A percentile compares a stretch with the other conserved stretches of the same genome.
Evolutionary conservation across 2,797 vertebrate species (phyloP).

Genomic region (Uromys caudimaculatus): DNA sequence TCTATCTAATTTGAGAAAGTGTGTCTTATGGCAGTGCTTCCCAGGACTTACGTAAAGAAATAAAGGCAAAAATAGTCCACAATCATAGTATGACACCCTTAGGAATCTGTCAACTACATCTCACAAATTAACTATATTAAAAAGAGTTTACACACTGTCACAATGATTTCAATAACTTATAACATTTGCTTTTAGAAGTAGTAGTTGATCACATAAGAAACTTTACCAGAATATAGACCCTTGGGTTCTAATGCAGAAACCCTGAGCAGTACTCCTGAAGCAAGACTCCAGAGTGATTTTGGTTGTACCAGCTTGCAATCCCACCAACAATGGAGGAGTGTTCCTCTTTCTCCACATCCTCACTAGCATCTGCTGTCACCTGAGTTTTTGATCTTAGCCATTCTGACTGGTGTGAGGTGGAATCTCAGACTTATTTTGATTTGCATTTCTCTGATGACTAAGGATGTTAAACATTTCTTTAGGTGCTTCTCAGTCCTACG

Average conservation of each 20-base stretch:
- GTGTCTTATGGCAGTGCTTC: not conserved
- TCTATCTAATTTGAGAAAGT: not conserved
- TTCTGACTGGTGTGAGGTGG: no score
- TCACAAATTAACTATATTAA: not conserved
- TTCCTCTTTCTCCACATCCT: no score
- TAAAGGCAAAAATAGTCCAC: not conserved
- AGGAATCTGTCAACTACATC: not conserved
- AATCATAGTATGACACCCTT: not conserved
- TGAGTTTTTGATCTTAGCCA: no score
- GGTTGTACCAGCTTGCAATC: no score
- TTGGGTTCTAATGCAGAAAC: not conserved
- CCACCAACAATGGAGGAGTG: no score
- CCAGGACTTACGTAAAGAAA: not conserved
- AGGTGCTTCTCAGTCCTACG: no score
- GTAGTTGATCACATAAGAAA: not conserved
- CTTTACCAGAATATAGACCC: not conserved
- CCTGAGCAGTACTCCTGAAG: not conserved
- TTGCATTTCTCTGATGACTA: no score
- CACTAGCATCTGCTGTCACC: no score
- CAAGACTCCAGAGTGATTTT: not conserved
- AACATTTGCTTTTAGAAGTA: not conserved
- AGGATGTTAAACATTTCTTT: no score
- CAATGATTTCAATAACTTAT: not conserved
- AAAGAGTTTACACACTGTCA: not conserved
- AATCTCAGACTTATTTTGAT: no score